These are phyloP conservation scores for Glossosoma conforme DNA, from an alignment of 1,140 invertebrate genomes.

Conservation along the genomic window DNA sequence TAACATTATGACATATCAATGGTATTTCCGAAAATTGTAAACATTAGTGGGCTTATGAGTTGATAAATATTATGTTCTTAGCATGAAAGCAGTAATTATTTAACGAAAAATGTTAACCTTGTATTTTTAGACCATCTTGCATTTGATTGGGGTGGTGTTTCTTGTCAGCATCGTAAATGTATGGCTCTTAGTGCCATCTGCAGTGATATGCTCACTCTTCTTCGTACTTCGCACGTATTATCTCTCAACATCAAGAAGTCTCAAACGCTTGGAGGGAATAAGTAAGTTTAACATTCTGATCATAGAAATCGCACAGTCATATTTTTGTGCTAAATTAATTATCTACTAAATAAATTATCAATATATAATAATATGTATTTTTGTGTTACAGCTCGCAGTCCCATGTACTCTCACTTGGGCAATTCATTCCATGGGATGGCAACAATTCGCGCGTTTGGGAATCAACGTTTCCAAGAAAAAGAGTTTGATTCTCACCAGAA, in stretches of 20 bases:
- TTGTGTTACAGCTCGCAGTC: constrained; percentile 48
- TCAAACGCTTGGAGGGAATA: constrained; percentile 62
- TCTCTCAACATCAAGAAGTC: constrained; percentile 58
- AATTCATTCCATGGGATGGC: constrained; percentile 61
- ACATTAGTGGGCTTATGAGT: too few relatives aligned
- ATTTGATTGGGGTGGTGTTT: constrained; percentile 34
- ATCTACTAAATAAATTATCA: not conserved
- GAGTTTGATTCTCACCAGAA: constrained; percentile 51
- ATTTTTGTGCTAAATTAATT: not conserved
- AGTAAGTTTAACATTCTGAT: constrained; percentile 34
- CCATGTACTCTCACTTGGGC: constrained; percentile 66
- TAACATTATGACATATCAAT: too few relatives aligned
- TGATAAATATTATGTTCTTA: too few relatives aligned
- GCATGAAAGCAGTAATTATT: too few relatives aligned
- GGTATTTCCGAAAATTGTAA: too few relatives aligned
- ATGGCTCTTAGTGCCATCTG: constrained; percentile 41
- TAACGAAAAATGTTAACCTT: too few relatives aligned
- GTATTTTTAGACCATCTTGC: constrained; percentile 43
- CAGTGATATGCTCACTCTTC: constrained; percentile 13
- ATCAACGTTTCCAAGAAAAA: constrained; percentile 52
- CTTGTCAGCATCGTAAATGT: constrained; percentile 47
- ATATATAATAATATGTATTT: constrained; percentile 4
- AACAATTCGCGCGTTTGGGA: constrained; percentile 61
- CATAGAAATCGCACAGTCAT: not conserved
- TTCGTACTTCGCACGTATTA: constrained; percentile 40